Evolutionary conservation across 2,797 vertebrate species (phyloP).

Genomic region (Coracias cyanogaster): DNA sequence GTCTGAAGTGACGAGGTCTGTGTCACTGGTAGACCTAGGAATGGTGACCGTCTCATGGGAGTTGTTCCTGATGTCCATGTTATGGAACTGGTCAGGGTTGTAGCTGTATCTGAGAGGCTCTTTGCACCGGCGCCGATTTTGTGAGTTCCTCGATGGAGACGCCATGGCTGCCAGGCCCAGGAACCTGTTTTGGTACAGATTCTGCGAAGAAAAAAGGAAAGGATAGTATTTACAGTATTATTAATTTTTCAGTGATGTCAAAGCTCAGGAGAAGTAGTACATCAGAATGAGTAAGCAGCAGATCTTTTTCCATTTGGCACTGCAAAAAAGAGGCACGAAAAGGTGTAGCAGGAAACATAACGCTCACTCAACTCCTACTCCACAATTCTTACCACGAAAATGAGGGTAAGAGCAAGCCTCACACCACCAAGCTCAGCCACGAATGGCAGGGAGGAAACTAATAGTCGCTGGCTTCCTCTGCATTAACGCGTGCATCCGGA

Average conservation of each 20-base stretch:
- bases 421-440: not conserved
- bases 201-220: slow-evolving; percentile 79
- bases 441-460: not conserved
- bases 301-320: not conserved
- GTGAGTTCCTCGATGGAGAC: slow-evolving; percentile 90
- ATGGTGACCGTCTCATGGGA: slow-evolving; percentile 84
- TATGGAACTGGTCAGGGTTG: slow-evolving; percentile 87
- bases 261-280: not conserved
- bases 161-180: slow-evolving; percentile 97
- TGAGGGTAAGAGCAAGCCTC: not conserved
- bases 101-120: slow-evolving; percentile 89
- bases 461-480: not conserved
- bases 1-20: slow-evolving; percentile 92
- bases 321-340: not conserved
- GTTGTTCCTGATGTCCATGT: slow-evolving; percentile 84
- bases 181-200: slow-evolving; percentile 97
- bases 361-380: not conserved
- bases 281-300: not conserved
- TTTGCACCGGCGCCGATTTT: slow-evolving; percentile 91
- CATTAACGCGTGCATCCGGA: not conserved
- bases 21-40: slow-evolving; percentile 93
- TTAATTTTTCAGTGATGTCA: not conserved
- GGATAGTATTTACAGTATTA: not conserved
- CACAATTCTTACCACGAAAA: not conserved
- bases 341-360: not conserved